Base-by-base conservation (phyloP, 2,797 vertebrate species). In the Dipus sagitta region DNA sequence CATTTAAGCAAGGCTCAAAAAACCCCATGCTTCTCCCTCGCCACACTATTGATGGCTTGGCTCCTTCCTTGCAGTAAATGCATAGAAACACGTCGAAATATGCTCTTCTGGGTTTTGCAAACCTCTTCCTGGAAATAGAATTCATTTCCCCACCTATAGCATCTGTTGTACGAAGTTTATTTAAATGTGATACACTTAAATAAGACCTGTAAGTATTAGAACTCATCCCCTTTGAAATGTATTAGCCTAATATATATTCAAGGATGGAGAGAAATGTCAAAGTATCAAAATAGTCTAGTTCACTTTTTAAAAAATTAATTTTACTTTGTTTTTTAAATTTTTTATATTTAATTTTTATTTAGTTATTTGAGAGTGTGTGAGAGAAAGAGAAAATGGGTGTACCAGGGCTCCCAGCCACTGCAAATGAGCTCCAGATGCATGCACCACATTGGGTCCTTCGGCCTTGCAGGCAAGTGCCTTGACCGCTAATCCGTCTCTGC, bases 1-100 rank as follows among this genome's bases (percentile, higher is more conserved):
- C 87, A 70, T 88, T 96, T 96, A 87, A 93, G 86, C 67, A 88
- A 95, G 92, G 88, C 77, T 95, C 86, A 75, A 94, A 86, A 75
- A 94, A 86, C 70, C n/a, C 91, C 86, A 42, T 94, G n/a, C 38
- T 47, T 88, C 62, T n/a, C 86, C 85, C 64, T 20, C 30, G 82
- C 28, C 83, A 28, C 71, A 58, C 81, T 85, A 74, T 80, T 81
- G 84, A 94, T 64, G 62, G 34, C 67, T 71, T 77, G 85, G 28
- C 84, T 93, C 88, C 72, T 96, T 81, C 90, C 84, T 64, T 60
- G 47, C 88, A 88, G 82, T 86, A 83, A 92, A 88, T 80, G 88
- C 78, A 86, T 71, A 94, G 64, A 93, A 96, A 92, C 92, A 94
- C 88, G 93, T 83, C 0, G 0, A 96, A 97, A 93, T 77, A 79